Evolutionary conservation across 2,797 vertebrate species (phyloP), one percentile per base, ranked within the genome.

Genomic region (Phrynocephalus vlangalii): DNA sequence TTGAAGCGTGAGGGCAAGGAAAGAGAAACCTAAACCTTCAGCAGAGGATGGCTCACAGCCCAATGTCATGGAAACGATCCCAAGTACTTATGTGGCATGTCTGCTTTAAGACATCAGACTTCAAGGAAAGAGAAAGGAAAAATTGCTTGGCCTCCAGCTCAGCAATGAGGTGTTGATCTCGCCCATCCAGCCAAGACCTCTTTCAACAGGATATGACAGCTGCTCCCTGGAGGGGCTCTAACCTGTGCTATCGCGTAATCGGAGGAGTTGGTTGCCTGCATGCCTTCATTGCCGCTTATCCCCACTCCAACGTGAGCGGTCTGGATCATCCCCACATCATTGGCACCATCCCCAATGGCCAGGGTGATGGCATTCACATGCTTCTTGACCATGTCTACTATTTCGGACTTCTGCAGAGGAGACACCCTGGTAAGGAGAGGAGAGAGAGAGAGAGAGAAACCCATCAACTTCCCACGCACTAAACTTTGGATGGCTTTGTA

Each of bases 271-370:
- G 98, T 98, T 88, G 99, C 99, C 96, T 99, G 99, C 98, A 99
- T 98, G 96, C 99, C 99, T 96, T 99, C 99, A 3, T 99, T 99
- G 89, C 99, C 99, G 4, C 98, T 99, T 96, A 99, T 99, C 71
- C 99, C 99, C 73, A 99, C 98, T 22, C 99, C 99, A 5, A 99
- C 98, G 0, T 99, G 99, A 80, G 99, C 99, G 0, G 98, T 99
- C 96, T 99, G 98, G 95, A 99, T 99, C 99, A 99, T 99, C 85
- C 99, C 99, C n/a, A 99, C 99, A 0, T 99, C 99, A 0, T 99
- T 99, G 80, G 99, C 99, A 11, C 99, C 99, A 0, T 99, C 99
- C n/a, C 99, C 99, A 15, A 99, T 99, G 44, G 99, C 99, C 88
- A 99, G 97, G 0, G 99, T 99, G 96, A 99, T 99, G 95, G 98